phyloP scores from a whole-genome alignment of 1,140 invertebrate species.

The Aleiodes sp. region DNA sequence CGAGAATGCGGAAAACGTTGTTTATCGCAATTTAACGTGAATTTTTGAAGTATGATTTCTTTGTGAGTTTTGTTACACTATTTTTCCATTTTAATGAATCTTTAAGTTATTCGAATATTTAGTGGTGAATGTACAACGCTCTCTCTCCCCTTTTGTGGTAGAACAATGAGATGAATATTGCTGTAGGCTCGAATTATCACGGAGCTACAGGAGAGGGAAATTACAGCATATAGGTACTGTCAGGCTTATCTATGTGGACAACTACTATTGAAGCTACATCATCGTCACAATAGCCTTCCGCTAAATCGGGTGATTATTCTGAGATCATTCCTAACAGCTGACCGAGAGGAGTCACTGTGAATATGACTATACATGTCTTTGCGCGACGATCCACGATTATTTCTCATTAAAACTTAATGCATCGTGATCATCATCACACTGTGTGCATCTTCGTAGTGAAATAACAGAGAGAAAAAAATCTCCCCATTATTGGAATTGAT shows the following conservation, averaged over 20 bases:
- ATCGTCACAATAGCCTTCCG: slow-evolving; percentile 42
- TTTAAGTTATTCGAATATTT: neutral
- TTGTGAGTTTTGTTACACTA: no score
- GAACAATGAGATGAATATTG: slow-evolving; percentile 21
- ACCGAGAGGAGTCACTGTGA: neutral
- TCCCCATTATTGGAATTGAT: neutral
- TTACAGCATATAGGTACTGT: neutral
- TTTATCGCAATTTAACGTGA: no score
- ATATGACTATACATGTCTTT: no score
- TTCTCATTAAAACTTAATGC: neutral
- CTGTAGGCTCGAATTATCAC: neutral
- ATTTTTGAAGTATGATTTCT: no score
- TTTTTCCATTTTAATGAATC: neutral
- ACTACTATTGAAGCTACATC: neutral
- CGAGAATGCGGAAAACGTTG: no score
- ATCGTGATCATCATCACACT: neutral
- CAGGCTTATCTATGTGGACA: neutral
- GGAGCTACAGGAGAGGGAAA: neutral
- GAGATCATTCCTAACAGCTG: slow-evolving; percentile 55
- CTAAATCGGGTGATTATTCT: slow-evolving; percentile 60
- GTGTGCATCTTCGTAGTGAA: no score
- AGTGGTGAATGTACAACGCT: neutral
- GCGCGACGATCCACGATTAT: neutral
- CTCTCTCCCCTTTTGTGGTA: no score
- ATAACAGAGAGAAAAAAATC: slow-evolving; percentile 9